Evolutionary conservation across 1,140 invertebrate species (phyloP).

Genomic region (Drusus annulatus): DNA sequence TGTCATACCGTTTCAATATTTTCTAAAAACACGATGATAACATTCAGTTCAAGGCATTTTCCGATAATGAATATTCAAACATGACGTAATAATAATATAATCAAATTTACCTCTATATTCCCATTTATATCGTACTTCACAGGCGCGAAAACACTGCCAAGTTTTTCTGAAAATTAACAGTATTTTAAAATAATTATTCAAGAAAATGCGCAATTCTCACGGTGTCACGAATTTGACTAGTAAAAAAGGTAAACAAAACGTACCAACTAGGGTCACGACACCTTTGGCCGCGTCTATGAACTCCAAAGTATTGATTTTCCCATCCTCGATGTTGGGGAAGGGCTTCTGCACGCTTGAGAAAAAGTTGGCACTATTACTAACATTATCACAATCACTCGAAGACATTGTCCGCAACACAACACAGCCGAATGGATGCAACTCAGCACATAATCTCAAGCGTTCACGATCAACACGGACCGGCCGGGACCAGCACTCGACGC

Average conservation of each 20-base stretch:
- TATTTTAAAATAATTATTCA: background rate
- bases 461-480: conserved; percentile 39
- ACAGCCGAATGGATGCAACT: background rate
- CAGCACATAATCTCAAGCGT: conserved; percentile 7
- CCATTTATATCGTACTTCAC: conserved; percentile 82
- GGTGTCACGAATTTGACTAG: background rate
- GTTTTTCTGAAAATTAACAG: conserved; percentile 74
- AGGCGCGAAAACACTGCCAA: conserved; percentile 81
- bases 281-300: conserved; percentile 76
- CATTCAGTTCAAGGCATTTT: background rate
- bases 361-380: conserved; percentile 47
- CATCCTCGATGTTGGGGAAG: conserved; percentile 69
- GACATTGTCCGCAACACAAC: conserved; percentile 21
- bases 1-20: conserved; percentile 73
- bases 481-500: background rate
- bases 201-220: background rate
- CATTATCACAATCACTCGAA: conserved; percentile 30
- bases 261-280: conserved; percentile 50
- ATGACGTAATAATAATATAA: background rate
- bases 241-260: conserved; percentile 30
- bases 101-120: conserved; percentile 77
- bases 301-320: conserved; percentile 74
- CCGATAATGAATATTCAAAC: too few relatives aligned
- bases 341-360: conserved; percentile 62
- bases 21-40: conserved; percentile 70